These are phyloP conservation scores for Lasioglossum leucozonium DNA, from an alignment of 2,888 invertebrate species.

Conservation along the genomic window DNA sequence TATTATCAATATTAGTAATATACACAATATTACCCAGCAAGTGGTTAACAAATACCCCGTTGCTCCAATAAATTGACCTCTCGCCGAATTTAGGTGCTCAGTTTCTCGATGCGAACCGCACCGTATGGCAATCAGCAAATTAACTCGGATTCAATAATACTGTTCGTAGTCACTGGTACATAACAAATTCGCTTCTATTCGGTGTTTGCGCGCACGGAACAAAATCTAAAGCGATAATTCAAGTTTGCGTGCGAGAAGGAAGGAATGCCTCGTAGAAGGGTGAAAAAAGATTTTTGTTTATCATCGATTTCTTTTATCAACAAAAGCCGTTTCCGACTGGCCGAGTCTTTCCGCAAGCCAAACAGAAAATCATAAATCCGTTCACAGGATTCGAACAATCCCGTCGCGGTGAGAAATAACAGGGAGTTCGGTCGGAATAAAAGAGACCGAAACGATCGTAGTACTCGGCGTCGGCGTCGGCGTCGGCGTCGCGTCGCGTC, in stretches of 20 bases:
- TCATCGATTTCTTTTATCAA: conserved; percentile 14
- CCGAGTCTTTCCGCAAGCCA: not conserved
- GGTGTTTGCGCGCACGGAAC: not conserved
- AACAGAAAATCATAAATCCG: conserved; percentile 20
- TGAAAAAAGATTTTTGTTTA: not conserved
- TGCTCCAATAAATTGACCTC: not conserved
- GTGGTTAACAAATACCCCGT: not conserved
- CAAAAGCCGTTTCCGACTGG: not conserved
- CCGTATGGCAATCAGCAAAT: not conserved
- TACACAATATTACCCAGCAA: not conserved
- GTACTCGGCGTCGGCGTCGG: not conserved
- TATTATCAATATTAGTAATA: no score
- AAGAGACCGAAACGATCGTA: not conserved
- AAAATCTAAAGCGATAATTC: not conserved
- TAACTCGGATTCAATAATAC: not conserved
- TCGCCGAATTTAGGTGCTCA: not conserved
- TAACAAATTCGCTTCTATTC: not conserved
- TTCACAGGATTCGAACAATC: conserved; percentile 12
- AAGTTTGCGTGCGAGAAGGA: not conserved
- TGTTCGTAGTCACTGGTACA: not conserved
- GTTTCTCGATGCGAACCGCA: not conserved
- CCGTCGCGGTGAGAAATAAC: conserved; percentile 5
- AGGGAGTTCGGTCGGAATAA: not conserved
- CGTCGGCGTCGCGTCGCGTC: not conserved
- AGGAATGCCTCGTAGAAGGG: not conserved